Percentiles rank a stretch among this genome's conserved stretches.
These are phyloP conservation scores for Theodoxus fluviatilis DNA, from an alignment of 2,888 invertebrate species.

Conservation along the genomic window DNA sequence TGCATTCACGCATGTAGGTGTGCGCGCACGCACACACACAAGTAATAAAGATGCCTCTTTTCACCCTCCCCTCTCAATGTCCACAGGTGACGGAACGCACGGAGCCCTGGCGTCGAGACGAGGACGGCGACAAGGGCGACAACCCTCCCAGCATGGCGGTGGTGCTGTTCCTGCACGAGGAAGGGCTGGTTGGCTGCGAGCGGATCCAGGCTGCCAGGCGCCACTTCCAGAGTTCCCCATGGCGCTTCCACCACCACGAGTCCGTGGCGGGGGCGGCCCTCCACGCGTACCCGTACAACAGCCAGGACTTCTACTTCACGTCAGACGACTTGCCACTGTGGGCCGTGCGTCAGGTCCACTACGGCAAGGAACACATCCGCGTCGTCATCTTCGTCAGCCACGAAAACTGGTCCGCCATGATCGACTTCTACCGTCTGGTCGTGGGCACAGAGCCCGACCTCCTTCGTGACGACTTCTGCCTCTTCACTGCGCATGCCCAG, in stretches of 20 bases:
- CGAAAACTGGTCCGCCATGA: slow-evolving; percentile 52
- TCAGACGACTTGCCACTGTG: slow-evolving; percentile 55
- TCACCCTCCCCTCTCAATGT: too few relatives aligned
- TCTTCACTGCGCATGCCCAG: slow-evolving; percentile 51
- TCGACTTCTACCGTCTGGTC: slow-evolving; percentile 53
- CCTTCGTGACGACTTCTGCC: slow-evolving; percentile 50
- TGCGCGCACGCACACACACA: too few relatives aligned
- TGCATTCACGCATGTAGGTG: too few relatives aligned
- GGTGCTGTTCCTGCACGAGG: slow-evolving; percentile 49
- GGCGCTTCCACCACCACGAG: slow-evolving; percentile 58
- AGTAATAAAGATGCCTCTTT: too few relatives aligned
- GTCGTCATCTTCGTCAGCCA: slow-evolving; percentile 49
- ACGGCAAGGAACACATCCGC: slow-evolving; percentile 57
- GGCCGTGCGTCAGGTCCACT: slow-evolving; percentile 56
- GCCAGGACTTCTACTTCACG: slow-evolving; percentile 53
- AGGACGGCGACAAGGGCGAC: neutral
- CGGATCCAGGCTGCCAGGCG: slow-evolving; percentile 43
- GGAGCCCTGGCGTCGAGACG: slow-evolving; percentile 24
- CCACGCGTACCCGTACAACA: slow-evolving; percentile 49
- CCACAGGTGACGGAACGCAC: slow-evolving; percentile 32
- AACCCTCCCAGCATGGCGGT: slow-evolving; percentile 44
- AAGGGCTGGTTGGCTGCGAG: slow-evolving; percentile 43
- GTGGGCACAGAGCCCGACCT: slow-evolving; percentile 50
- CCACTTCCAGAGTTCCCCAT: slow-evolving; percentile 47
- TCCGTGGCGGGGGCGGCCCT: slow-evolving; percentile 42